Conservation (phyloP, 2,888 invertebrate genomes). For the Lithodes maja region DNA sequence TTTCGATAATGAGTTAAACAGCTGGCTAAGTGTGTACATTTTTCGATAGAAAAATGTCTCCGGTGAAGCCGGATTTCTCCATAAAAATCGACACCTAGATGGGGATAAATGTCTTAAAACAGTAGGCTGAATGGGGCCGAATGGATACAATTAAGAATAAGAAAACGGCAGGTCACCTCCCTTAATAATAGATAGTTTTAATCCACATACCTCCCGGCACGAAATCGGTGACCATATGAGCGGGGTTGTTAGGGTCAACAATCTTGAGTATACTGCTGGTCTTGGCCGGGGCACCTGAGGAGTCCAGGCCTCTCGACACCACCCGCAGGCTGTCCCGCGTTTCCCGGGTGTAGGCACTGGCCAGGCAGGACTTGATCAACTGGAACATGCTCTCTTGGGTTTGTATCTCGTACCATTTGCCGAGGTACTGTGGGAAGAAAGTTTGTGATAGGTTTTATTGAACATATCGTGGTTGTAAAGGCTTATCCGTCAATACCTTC, state of each 20-base stretch:
- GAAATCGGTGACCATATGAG: slow-evolving; percentile 45
- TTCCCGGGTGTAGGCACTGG: not conserved
- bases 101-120: too few relatives aligned
- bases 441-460: not conserved
- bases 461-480: too few relatives aligned
- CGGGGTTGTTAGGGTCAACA: slow-evolving; percentile 25
- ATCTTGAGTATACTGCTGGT: slow-evolving; percentile 4
- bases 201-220: slow-evolving; percentile 27
- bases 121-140: too few relatives aligned
- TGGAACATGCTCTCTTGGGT: slow-evolving; percentile 41
- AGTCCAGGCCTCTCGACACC: slow-evolving; percentile 24
- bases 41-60: too few relatives aligned
- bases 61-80: too few relatives aligned
- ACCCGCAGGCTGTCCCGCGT: not conserved
- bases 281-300: not conserved
- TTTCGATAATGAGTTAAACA: too few relatives aligned
- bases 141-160: too few relatives aligned
- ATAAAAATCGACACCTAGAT: too few relatives aligned
- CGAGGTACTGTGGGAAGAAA: slow-evolving; percentile 32
- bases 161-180: too few relatives aligned
- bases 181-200: too few relatives aligned
- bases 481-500: too few relatives aligned
- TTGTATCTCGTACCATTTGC: slow-evolving; percentile 41
- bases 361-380: slow-evolving; percentile 28
- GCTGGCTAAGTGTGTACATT: too few relatives aligned